These are phyloP conservation scores for Lycia hirtaria DNA, from an alignment of 2,888 invertebrate species.

Conservation along the genomic window DNA sequence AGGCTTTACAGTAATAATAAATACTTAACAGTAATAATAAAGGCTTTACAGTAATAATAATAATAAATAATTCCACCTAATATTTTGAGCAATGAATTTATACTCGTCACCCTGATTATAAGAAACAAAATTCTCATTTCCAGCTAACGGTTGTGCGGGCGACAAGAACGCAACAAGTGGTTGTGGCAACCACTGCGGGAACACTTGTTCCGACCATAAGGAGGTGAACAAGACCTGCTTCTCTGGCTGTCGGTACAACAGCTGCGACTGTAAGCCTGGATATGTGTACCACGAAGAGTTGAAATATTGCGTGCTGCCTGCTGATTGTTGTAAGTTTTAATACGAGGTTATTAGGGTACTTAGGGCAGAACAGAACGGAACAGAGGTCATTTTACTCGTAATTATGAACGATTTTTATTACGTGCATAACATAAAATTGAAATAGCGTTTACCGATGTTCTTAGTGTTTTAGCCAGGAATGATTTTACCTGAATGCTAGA, in stretches of 20 bases:
- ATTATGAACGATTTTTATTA: too few relatives aligned
- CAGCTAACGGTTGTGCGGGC: slow-evolving; percentile 56
- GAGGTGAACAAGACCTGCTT: slow-evolving; percentile 65
- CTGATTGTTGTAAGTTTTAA: slow-evolving; percentile 63
- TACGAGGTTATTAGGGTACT: neutral
- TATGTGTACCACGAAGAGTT: slow-evolving; percentile 60
- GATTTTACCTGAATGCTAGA: too few relatives aligned
- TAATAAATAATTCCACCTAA: too few relatives aligned
- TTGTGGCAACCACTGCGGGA: slow-evolving; percentile 70
- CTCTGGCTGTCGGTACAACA: slow-evolving; percentile 66
- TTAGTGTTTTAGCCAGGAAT: too few relatives aligned
- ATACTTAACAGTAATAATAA: too few relatives aligned
- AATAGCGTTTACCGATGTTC: too few relatives aligned
- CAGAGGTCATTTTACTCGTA: too few relatives aligned
- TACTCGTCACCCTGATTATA: too few relatives aligned
- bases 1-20: too few relatives aligned
- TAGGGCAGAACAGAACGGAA: neutral
- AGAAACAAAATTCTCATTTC: neutral
- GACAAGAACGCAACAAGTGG: slow-evolving; percentile 67
- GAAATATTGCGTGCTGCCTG: slow-evolving; percentile 55
- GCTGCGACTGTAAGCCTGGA: slow-evolving; percentile 62
- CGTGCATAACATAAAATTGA: too few relatives aligned
- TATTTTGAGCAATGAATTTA: too few relatives aligned
- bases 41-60: too few relatives aligned
- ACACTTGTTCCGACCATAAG: slow-evolving; percentile 63